Base-by-base conservation (phyloP, 2,888 invertebrate species). In the Latrodectus hesperus region DNA sequence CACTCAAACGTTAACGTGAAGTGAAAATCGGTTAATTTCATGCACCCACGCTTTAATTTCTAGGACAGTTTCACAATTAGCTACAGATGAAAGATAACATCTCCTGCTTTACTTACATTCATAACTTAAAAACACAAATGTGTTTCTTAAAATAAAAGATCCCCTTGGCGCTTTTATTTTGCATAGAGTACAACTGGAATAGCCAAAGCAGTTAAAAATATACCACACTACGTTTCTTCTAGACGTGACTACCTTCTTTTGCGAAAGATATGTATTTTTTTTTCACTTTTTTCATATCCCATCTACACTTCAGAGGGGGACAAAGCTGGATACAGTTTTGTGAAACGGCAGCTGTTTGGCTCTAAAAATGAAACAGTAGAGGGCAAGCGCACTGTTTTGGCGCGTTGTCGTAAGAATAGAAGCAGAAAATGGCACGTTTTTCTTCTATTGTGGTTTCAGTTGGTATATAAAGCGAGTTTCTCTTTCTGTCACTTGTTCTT, bases 281-380 rank as follows among this genome's bases (percentile, higher is more conserved):
- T 55, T 16, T 68, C 52, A 49, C n/a, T 68, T 78, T 68, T 76
- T 78, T 77, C 12, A 82, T 82, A 52, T 74, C 67, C 9, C 53
- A 64, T 22, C 26, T 52, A 11, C 49, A 49, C 12, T 17, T n/a
- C n/a, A 9, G 6, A 51, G 65, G 55, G 22, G 52, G 22, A 82
- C 82, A 84, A 78, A 84, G 84, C 77, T 64, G 72, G 77, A 84
- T 84, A 78, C 77, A 84, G 71, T 75, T 73, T 80, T 80, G 83
- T 76, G 83, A 83, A 83, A 75, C n/a, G 26, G 51, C 83, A 83
- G 71, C 77, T 78, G 77, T 71, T 72, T 70, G 77, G 55, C 72
- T 65, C 84, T 84, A 84, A 84, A 84, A 84, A 77, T 84, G 84
- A 72, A 84, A 84, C 84, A 73, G 84, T 73, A 72, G 84, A 70